Evolutionary conservation across 2,113 vertebrate genomes (phyloP).

Genomic region (Bufo bufo): DNA sequence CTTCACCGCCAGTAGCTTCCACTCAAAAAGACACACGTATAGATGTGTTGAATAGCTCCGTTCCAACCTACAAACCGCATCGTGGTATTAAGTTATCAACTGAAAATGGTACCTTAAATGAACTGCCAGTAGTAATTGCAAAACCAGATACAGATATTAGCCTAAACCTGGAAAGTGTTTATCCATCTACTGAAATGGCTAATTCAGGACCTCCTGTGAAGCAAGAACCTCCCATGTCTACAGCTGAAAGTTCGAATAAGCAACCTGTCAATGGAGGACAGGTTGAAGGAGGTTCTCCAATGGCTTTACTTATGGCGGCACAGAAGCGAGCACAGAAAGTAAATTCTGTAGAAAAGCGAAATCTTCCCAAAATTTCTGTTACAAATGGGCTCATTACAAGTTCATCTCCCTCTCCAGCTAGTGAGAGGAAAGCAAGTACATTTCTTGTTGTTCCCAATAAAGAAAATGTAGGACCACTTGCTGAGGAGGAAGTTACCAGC

Average conservation of each 20-base stretch:
- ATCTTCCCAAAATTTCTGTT: conserved; percentile 59
- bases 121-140: neutral
- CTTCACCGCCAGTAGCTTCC: neutral
- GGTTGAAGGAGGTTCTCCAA: conserved; percentile 78
- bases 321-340: conserved; percentile 84
- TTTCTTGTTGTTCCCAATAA: conserved; percentile 74
- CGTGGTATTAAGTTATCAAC: conserved; percentile 15
- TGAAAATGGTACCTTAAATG: neutral
- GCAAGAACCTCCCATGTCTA: neutral
- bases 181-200: neutral
- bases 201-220: neutral
- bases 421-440: conserved; percentile 71
- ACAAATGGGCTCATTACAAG: conserved; percentile 49
- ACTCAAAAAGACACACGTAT: conserved; percentile 16
- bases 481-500: conserved; percentile 1
- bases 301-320: conserved; percentile 88
- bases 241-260: conserved; percentile 60
- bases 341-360: conserved; percentile 49
- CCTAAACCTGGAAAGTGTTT: neutral
- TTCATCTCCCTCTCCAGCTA: conserved; percentile 69
- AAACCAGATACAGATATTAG: neutral
- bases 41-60: neutral
- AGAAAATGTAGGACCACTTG: conserved; percentile 3
- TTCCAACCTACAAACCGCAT: conserved; percentile 52
- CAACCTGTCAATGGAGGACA: conserved; percentile 70